A percentile compares a stretch with the other conserved stretches of the same genome.
Conservation (phyloP, 2,113 vertebrate species). For the Nipponia nippon region DNA sequence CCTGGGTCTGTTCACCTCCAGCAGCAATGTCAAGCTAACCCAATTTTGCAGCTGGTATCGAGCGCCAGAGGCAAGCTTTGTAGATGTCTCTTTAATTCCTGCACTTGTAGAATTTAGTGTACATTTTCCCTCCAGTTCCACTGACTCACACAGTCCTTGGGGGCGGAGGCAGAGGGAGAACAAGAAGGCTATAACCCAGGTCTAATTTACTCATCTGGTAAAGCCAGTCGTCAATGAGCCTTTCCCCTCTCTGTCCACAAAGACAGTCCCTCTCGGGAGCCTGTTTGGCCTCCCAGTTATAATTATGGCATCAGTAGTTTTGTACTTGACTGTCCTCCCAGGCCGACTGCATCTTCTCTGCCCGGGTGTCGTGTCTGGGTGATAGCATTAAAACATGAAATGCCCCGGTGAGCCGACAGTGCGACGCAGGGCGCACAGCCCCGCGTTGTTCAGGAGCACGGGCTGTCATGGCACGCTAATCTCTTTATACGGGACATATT, state of each 20-base stretch:
- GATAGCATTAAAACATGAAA: not conserved
- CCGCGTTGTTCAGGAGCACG: accelerated
- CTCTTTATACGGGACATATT: not conserved
- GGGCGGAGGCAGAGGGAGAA: not conserved
- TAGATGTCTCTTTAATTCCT: conserved; percentile 57
- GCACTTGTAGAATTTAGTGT: conserved; percentile 23
- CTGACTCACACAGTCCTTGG: conserved; percentile 24
- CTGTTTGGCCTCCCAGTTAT: conserved; percentile 2
- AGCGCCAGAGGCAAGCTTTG: conserved; percentile 17
- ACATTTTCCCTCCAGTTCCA: conserved; percentile 33
- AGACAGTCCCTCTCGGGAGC: not conserved
- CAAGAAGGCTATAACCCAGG: not conserved
- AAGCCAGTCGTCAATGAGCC: not conserved
- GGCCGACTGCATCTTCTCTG: not conserved
- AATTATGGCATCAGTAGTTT: not conserved
- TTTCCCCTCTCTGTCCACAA: not conserved
- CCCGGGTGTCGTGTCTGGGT: not conserved
- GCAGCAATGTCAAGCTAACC: conserved; percentile 54
- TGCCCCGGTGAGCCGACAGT: not conserved
- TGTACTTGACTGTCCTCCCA: not conserved
- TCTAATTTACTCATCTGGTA: not conserved
- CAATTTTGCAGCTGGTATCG: conserved; percentile 32
- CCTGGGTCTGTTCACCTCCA: conserved; percentile 8
- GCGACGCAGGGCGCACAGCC: accelerated
- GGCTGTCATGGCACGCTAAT: not conserved